Evolutionary conservation across 1,140 invertebrate species (phyloP), one percentile per base, ranked within the genome.

Genomic region (Bombus turneri): DNA sequence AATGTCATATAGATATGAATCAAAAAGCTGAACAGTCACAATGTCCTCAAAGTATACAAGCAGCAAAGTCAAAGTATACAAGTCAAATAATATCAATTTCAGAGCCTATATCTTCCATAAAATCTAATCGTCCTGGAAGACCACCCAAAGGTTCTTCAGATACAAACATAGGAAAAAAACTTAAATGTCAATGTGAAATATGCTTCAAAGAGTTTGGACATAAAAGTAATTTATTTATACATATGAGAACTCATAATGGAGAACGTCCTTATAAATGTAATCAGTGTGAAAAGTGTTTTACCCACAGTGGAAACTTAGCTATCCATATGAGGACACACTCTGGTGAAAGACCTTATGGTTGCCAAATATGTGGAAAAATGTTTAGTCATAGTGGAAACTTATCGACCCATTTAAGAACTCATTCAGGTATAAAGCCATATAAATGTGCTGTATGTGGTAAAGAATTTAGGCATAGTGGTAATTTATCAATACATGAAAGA

Each of bases 251-350:
- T 47, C 96, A 97, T 91, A 96, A 96, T 39, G 96, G 96, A 6
- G 97, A 97, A 93, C 95, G 96, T 87, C 97, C 97, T 6, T 97
- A 97, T 90, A 96, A 96, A 90, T 98, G 97, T 92, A 96, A 95
- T 87, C 95, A 97, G 81, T 98, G 97, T 93, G 96, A 96, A 68
- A 96, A 97, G 88, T 96, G 96, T 86, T 98, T 97, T 93, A 96
- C 96, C 79, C 97, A 96, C 91, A 96, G 95, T 93, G 96, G 95
- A 85, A 97, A 96, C 91, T 95, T 96, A 88, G 96, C 96, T 84
- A 96, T 96, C 77, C 96, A 97, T 85, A 95, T 96, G 93, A 94
- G 96, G 81, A 96, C 95, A 71, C 96, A 97, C 85, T 96, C 95
- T 64, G 96, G 96, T 71, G 96, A 96, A 91, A 95, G 96, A 43